Percentiles rank a stretch among this genome's conserved stretches.
These are phyloP conservation scores for Clanis bilineata DNA, from an alignment of 2,888 invertebrate species.

Conservation along the genomic window DNA sequence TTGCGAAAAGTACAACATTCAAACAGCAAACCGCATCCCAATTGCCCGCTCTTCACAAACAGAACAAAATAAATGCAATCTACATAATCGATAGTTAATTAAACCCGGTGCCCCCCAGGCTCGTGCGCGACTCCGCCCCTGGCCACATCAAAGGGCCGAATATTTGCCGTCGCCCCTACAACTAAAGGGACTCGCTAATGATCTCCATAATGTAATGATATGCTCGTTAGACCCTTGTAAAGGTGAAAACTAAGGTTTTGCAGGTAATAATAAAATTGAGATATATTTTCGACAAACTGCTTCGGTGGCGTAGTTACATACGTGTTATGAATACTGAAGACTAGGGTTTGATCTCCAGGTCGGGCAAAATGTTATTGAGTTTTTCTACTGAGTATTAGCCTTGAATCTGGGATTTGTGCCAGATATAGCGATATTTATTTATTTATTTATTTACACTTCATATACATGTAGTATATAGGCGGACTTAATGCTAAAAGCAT, in stretches of 20 bases:
- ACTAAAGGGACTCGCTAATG: constrained; percentile 15
- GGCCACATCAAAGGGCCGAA: constrained; percentile 29
- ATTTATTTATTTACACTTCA: too few species aligned
- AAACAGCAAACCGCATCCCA: not conserved
- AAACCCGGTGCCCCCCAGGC: not conserved
- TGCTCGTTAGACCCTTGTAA: not conserved
- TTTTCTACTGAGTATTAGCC: too few species aligned
- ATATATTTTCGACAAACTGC: too few species aligned
- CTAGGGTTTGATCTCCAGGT: too few species aligned
- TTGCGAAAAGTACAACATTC: not conserved
- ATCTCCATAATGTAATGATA: constrained; percentile 5
- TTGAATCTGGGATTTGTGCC: too few species aligned
- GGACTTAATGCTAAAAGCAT: too few species aligned
- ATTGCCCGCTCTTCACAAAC: not conserved
- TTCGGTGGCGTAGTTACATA: too few species aligned
- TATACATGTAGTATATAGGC: too few species aligned
- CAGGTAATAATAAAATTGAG: not conserved
- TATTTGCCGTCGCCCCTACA: constrained; percentile 11
- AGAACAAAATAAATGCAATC: not conserved
- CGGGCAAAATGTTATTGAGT: too few species aligned
- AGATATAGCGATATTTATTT: too few species aligned
- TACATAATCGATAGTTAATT: not conserved
- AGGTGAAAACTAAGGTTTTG: not conserved
- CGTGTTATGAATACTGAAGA: too few species aligned
- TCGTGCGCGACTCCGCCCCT: constrained; percentile 1